Percentiles rank a stretch among this genome's conserved stretches.
Conservation (phyloP, 2,888 invertebrate genomes). For the Sminthurides aquaticus region DNA sequence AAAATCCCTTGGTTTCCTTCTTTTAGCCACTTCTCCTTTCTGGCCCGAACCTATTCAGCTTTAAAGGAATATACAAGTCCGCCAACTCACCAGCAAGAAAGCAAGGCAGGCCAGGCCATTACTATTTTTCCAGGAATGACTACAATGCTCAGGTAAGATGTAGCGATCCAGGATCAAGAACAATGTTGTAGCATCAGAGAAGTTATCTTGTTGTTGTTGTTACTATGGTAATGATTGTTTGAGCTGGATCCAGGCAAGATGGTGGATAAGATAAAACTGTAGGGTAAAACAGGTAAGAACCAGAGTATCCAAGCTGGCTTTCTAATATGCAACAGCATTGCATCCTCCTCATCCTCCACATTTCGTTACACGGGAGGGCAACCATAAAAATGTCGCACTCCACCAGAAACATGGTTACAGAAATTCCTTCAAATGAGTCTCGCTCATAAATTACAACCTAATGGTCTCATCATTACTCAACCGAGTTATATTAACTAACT, state of each 20-base stretch:
- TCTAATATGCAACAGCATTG: no score
- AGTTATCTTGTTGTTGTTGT: neutral
- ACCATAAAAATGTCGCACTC: conserved; percentile 32
- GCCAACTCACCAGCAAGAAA: no score
- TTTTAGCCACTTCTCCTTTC: no score
- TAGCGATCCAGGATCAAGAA: neutral
- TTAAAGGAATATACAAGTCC: no score
- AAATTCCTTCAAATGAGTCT: conserved; percentile 26
- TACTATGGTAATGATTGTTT: neutral
- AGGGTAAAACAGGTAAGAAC: neutral
- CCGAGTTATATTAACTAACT: conserved; percentile 14
- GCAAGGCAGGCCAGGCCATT: no score
- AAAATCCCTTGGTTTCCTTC: no score
- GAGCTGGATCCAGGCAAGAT: neutral
- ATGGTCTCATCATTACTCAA: conserved; percentile 27
- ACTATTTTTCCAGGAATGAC: neutral
- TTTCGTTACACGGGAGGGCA: conserved; percentile 25
- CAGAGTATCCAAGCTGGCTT: no score
- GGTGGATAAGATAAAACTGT: neutral
- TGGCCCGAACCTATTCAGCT: no score
- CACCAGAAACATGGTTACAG: conserved; percentile 25
- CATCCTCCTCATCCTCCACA: no score
- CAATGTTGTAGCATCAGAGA: no score
- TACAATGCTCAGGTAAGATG: no score
- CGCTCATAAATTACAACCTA: conserved; percentile 34